Evolutionary conservation across 2,888 invertebrate species (phyloP).

Genomic region (Mongoloraphidia duomilia): DNA sequence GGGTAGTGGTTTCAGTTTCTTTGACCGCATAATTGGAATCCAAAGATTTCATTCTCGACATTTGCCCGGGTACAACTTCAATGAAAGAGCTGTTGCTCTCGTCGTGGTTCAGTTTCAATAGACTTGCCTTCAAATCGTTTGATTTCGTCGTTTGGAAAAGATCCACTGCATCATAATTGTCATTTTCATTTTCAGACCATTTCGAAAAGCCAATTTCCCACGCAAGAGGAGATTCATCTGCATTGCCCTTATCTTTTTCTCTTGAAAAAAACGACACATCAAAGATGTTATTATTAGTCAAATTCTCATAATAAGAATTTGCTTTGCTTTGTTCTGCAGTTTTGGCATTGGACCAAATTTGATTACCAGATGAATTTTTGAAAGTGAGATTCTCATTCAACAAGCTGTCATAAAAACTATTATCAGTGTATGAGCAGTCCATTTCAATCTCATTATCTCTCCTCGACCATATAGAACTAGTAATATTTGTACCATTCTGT

Average conservation of each 20-base stretch:
- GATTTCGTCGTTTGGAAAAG: slow-evolving; percentile 31
- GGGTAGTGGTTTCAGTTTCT: slow-evolving; percentile 5
- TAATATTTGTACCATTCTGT: slow-evolving; percentile 35
- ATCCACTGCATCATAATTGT: slow-evolving; percentile 30
- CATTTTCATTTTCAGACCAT: slow-evolving; percentile 16
- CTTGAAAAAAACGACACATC: too few relatives aligned
- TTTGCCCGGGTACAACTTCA: slow-evolving; percentile 33
- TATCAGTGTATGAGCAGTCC: not conserved
- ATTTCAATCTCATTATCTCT: not conserved
- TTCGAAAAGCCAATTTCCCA: slow-evolving; percentile 7
- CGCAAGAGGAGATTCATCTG: not conserved
- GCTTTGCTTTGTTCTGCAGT: slow-evolving; percentile 7
- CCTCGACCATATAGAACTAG: slow-evolving; percentile 37
- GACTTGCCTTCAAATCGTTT: slow-evolving; percentile 32
- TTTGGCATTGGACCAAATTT: slow-evolving; percentile 4
- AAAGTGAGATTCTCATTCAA: not conserved
- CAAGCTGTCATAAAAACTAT: slow-evolving; percentile 8
- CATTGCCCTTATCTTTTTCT: too few relatives aligned
- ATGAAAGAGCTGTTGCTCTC: slow-evolving; percentile 45
- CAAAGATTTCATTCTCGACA: not conserved
- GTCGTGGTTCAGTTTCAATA: slow-evolving; percentile 45
- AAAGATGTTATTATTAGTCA: not conserved
- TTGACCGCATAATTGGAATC: slow-evolving; percentile 5
- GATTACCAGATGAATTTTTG: not conserved
- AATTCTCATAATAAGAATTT: slow-evolving; percentile 8